Base-by-base conservation (phyloP, 2,797 vertebrate genomes). In the Urophycis tenuis region DNA sequence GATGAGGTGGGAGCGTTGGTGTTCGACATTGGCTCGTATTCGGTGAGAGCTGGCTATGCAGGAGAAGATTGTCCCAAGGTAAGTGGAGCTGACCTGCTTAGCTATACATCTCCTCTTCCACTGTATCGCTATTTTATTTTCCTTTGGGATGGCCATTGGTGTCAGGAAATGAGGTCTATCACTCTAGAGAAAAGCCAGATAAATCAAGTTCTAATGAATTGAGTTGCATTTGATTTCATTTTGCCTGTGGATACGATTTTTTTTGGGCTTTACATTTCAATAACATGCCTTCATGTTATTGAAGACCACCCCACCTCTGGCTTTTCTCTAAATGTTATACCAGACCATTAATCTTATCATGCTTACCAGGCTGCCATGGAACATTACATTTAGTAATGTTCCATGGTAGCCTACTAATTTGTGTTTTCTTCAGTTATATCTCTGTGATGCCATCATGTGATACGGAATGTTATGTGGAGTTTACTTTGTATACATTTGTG, bases 41-140 rank as follows among this genome's bases (percentile, higher is more conserved):
- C 97, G 0, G 98, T 99, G 75, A 94, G 97, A 92, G 98, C 97
- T 81, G 98, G 98, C 81, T 99, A 99, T 82, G 98, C 98, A 29
- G 98, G 98, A 72, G 97, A 99, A 90, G 98, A 99, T 87, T 99
- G 97, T 89, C 98, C 98, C 72, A 99, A 99, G 94, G 98, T 98
- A 93, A 92, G 88, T 81, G 76, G 76, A 77, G 80, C 82, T 82
- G 86, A 83, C 87, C 86, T 86, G 76, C 88, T 88, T 91, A 88
- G 85, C 79, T 76, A 73, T 84, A 79, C 82, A 75, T 82, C 72
- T 84, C 87, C 82, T 86, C 86, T 30, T 78, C 80, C 79, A 86
- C 79, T 84, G 78, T 77, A 74, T 84, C 33, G 29, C 41, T n/a
- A 74, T 75, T 83, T 81, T 71, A 74, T 82, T 49, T 82, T 78